phyloP scores from a whole-genome alignment of 2,888 invertebrate species.

The Catocala nupta region DNA sequence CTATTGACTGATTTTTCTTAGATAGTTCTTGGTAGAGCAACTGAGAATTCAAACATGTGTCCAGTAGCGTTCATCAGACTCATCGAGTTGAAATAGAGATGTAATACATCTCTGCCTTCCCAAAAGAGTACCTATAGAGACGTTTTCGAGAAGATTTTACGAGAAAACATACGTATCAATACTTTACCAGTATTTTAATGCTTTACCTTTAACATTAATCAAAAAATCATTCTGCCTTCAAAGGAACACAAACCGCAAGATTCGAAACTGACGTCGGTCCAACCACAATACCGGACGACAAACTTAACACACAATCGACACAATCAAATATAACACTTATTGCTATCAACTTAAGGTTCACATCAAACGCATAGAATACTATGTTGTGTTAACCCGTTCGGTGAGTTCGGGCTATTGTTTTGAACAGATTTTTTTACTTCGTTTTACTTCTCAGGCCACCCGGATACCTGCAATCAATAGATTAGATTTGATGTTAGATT shows the following conservation, averaged over 20 bases:
- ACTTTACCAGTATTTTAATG: constrained; percentile 26
- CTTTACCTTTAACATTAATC: constrained; percentile 37
- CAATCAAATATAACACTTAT: constrained; percentile 32
- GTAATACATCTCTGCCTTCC: too few species aligned
- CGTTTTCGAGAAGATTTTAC: too few species aligned
- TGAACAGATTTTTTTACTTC: constrained; percentile 50
- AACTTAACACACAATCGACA: constrained; percentile 24
- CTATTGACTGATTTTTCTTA: too few species aligned
- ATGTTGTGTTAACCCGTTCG: constrained; percentile 48
- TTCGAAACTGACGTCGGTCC: constrained; percentile 40
- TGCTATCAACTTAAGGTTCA: constrained; percentile 10
- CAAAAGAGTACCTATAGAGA: too few species aligned
- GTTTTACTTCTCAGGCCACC: constrained; percentile 60
- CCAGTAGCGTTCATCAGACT: too few species aligned
- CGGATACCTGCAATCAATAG: constrained; percentile 63
- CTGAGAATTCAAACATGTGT: too few species aligned
- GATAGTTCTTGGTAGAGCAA: too few species aligned
- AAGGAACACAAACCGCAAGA: constrained; percentile 44
- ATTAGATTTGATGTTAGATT: constrained; percentile 54
- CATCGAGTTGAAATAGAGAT: too few species aligned
- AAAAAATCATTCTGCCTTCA: constrained; percentile 39
- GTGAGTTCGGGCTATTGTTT: constrained; percentile 55
- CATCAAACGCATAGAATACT: constrained; percentile 18
- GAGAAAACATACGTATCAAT: constrained; percentile 1
- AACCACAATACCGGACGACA: constrained; percentile 41